Conservation (phyloP, 2,113 vertebrate species). For the Noctilio leporinus region DNA sequence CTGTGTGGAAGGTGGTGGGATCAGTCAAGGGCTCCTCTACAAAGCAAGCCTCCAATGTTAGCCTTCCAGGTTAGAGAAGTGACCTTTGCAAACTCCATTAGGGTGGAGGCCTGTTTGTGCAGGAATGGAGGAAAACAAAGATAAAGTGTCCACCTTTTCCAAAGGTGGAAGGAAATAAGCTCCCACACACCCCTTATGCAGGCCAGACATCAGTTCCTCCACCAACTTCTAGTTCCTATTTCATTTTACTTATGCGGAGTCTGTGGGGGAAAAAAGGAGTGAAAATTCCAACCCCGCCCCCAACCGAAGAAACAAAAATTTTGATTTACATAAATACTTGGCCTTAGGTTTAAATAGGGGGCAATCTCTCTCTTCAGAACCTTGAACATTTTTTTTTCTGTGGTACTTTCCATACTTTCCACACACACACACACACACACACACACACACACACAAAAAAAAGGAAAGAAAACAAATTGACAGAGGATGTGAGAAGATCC, state of each 20-base stretch:
- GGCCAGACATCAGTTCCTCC: not conserved
- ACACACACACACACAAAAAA: too few species aligned
- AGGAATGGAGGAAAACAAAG: not conserved
- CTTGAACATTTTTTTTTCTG: not conserved
- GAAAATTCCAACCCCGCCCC: not conserved
- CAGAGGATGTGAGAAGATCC: not conserved
- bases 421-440: too few species aligned
- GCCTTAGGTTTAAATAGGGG: not conserved
- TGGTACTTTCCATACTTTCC: too few species aligned
- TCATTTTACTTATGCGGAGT: not conserved
- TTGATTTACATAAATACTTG: not conserved
- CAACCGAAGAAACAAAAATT: not conserved
- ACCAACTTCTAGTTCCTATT: not conserved
- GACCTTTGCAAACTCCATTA: not conserved
- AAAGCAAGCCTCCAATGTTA: not conserved
- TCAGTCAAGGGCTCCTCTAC: not conserved
- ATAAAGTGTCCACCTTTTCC: not conserved
- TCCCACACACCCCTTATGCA: fast-evolving
- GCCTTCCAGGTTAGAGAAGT: not conserved
- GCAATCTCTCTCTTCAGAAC: not conserved
- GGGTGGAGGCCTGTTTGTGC: not conserved
- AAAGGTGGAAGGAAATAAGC: not conserved
- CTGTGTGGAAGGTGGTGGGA: not conserved
- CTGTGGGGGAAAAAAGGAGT: not conserved
- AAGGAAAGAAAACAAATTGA: not conserved